A percentile compares a stretch with the other conserved stretches of the same genome.
phyloP scores from a whole-genome alignment of 2,888 invertebrate species.

The Melieria crassipennis region DNA sequence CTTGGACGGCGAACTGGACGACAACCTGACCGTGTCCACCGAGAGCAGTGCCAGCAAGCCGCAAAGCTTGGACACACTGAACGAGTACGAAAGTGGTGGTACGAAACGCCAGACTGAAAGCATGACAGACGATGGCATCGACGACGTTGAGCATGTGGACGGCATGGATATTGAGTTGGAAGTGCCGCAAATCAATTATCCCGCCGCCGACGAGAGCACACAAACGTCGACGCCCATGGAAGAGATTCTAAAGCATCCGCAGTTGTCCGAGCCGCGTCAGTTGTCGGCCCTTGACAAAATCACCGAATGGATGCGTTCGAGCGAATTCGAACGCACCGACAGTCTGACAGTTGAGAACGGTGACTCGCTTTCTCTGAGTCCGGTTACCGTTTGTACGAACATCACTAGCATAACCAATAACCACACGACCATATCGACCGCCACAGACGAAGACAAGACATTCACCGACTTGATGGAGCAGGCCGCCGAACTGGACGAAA shows the following conservation, averaged over 20 bases:
- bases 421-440: slow-evolving; percentile 51
- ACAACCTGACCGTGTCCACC: slow-evolving; percentile 45
- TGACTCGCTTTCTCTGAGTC: slow-evolving; percentile 48
- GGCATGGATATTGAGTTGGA: slow-evolving; percentile 57
- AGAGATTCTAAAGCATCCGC: slow-evolving; percentile 52
- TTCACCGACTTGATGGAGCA: slow-evolving; percentile 76
- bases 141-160: slow-evolving; percentile 37
- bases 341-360: slow-evolving; percentile 57
- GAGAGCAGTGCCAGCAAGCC: slow-evolving; percentile 51
- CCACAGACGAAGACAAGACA: slow-evolving; percentile 69
- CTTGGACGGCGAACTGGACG: slow-evolving; percentile 35
- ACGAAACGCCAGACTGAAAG: slow-evolving; percentile 49
- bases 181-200: slow-evolving; percentile 54
- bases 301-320: slow-evolving; percentile 63
- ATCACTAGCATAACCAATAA: slow-evolving; percentile 50
- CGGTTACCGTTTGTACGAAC: slow-evolving; percentile 49
- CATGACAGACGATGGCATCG: slow-evolving; percentile 54
- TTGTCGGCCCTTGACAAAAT: slow-evolving; percentile 62
- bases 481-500: slow-evolving; percentile 79
- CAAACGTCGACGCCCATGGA: slow-evolving; percentile 60
- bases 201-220: slow-evolving; percentile 55
- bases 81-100: slow-evolving; percentile 55
- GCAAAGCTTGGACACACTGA: slow-evolving; percentile 54
- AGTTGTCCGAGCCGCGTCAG: slow-evolving; percentile 48
- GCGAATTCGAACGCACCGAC: slow-evolving; percentile 62